A percentile compares a stretch with the other conserved stretches of the same genome.
phyloP scores from a whole-genome alignment of 2,888 invertebrate genomes.

The Synanthedon myopaeformis region DNA sequence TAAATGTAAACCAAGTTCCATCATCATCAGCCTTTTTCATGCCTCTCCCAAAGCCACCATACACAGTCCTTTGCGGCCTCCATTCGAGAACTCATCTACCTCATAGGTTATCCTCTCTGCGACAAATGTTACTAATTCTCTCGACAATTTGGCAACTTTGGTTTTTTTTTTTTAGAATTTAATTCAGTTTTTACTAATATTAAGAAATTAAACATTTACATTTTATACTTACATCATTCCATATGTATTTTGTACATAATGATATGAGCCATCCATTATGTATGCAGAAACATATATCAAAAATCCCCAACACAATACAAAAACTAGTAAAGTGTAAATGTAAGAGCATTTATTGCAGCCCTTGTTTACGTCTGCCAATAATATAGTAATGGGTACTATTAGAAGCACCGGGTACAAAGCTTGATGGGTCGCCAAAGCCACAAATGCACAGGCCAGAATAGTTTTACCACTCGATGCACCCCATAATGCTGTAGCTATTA shows the following conservation, averaged over 20 bases:
- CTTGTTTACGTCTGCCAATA: constrained; percentile 70
- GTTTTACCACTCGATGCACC: constrained; percentile 76
- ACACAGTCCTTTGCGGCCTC: too few species aligned
- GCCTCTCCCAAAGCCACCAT: too few species aligned
- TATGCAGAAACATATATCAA: constrained; percentile 73
- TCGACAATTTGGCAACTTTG: too few species aligned
- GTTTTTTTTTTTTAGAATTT: too few species aligned
- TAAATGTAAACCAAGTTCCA: too few species aligned
- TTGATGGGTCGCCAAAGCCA: constrained; percentile 85
- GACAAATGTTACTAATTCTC: too few species aligned
- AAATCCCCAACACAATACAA: constrained; percentile 61
- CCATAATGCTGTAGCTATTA: constrained; percentile 78
- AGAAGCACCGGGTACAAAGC: constrained; percentile 86
- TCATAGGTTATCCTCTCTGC: too few species aligned
- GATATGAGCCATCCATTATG: constrained; percentile 74
- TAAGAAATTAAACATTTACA: too few species aligned
- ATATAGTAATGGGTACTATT: constrained; percentile 84
- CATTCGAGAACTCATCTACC: too few species aligned
- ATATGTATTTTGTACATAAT: constrained; percentile 78
- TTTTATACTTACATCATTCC: constrained; percentile 80
- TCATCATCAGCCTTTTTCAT: too few species aligned
- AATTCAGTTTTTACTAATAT: too few species aligned
- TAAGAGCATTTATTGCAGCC: constrained; percentile 60
- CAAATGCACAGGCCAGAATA: constrained; percentile 72
- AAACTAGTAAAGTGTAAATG: constrained; percentile 59